Percentiles rank a stretch among this genome's conserved stretches.
Conservation (phyloP, 2,888 invertebrate genomes). For the Creontiades dilutus region DNA sequence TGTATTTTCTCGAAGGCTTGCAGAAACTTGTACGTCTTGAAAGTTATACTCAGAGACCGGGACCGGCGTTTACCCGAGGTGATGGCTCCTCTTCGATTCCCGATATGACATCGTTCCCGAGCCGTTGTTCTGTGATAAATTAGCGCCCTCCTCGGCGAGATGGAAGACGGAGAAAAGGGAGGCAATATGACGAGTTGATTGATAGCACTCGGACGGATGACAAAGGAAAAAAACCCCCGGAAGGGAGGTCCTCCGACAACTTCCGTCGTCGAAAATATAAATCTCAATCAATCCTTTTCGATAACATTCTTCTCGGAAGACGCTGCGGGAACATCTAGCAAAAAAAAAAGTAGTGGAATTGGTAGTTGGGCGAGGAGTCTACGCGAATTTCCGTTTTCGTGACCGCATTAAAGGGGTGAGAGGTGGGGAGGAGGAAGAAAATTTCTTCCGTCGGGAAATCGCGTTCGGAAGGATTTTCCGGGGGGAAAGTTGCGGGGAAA, state of each 20-base stretch:
- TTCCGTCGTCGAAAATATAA: slow-evolving; percentile 25
- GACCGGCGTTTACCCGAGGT: no score
- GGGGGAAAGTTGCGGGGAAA: not conserved
- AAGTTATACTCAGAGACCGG: no score
- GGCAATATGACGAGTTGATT: slow-evolving; percentile 5
- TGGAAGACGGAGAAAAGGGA: not conserved
- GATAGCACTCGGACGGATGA: not conserved
- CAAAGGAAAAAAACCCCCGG: not conserved
- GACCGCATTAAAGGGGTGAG: not conserved
- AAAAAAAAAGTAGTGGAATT: not conserved
- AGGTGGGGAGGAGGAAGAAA: not conserved
- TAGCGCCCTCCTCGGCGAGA: not conserved
- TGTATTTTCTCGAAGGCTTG: no score
- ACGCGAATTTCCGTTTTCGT: slow-evolving; percentile 2
- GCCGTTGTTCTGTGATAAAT: not conserved
- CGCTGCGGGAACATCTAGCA: not conserved
- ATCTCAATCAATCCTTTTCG: slow-evolving; percentile 23
- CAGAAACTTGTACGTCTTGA: no score
- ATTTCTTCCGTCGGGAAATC: not conserved
- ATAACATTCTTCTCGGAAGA: slow-evolving; percentile 2
- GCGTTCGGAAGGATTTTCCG: not conserved
- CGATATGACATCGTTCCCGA: not conserved
- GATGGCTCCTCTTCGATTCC: no score
- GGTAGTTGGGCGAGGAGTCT: not conserved
- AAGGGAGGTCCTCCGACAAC: not conserved